Percentiles rank a stretch among this genome's conserved stretches.
phyloP scores from a whole-genome alignment of 1,140 invertebrate genomes.

The Wasmannia auropunctata region DNA sequence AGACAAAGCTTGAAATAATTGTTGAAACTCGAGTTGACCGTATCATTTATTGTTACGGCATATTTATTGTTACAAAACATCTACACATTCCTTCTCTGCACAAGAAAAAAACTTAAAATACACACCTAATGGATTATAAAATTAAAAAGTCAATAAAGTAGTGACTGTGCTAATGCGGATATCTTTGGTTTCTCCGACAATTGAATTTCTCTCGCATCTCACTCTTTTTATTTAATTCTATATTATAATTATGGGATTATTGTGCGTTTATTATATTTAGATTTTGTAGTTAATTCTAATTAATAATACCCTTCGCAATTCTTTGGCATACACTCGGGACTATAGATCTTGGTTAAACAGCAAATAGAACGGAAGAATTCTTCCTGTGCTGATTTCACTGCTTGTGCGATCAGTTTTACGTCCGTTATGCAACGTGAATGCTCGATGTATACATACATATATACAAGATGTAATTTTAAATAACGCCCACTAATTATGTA shows the following conservation, averaged over 20 bases:
- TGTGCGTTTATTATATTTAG: conserved; percentile 48
- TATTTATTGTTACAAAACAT: conserved; percentile 28
- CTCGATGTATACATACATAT: neutral
- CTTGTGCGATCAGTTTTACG: neutral
- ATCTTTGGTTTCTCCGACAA: neutral
- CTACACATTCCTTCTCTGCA: neutral
- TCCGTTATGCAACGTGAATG: neutral
- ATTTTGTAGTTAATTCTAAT: neutral
- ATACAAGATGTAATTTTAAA: neutral
- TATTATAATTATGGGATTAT: neutral
- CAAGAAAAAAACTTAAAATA: neutral
- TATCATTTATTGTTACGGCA: conserved; percentile 18
- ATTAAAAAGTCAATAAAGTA: neutral
- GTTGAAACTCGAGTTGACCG: neutral
- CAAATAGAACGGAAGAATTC: neutral
- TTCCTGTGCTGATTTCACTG: neutral
- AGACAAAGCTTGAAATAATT: neutral
- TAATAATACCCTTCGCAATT: neutral
- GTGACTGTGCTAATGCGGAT: neutral
- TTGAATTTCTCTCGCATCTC: neutral
- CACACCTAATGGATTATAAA: neutral
- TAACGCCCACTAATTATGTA: too few species aligned
- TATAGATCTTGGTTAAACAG: neutral
- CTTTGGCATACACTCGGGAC: neutral
- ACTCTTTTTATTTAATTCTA: conserved; percentile 20